These are phyloP conservation scores for Mystacornis crossleyi DNA, from an alignment of 2,113 vertebrate species.

Conservation along the genomic window DNA sequence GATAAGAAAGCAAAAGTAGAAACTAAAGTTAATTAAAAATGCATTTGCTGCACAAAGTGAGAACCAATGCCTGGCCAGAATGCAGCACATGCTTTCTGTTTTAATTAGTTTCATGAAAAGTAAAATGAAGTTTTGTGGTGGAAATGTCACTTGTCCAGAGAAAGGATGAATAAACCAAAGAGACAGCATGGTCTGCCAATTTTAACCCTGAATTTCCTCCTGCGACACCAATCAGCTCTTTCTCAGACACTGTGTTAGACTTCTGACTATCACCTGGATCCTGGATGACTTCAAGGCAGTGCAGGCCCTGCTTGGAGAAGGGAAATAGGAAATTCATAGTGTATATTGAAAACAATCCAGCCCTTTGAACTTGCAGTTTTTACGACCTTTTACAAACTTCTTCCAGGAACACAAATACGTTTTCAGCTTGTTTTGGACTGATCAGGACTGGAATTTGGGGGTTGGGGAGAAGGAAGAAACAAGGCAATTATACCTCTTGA, in stretches of 20 bases:
- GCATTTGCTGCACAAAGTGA: background rate
- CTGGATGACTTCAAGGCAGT: background rate
- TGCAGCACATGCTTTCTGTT: background rate
- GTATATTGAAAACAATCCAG: background rate
- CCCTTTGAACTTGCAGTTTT: background rate
- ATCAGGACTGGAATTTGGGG: conserved; percentile 45
- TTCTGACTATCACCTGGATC: background rate
- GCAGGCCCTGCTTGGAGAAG: background rate
- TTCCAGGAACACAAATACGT: conserved; percentile 25
- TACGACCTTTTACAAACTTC: conserved; percentile 52
- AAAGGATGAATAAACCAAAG: background rate
- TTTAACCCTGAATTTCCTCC: background rate
- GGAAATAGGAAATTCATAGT: background rate
- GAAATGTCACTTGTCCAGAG: conserved; percentile 32
- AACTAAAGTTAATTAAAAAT: conserved; percentile 20
- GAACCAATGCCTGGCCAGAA: background rate
- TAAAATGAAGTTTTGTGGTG: background rate
- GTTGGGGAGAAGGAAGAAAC: background rate
- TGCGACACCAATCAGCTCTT: background rate
- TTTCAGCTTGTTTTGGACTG: background rate
- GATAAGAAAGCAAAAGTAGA: background rate
- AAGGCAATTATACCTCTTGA: conserved; percentile 66
- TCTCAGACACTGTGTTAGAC: background rate
- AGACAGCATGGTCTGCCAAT: background rate
- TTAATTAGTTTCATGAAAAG: background rate